Evolutionary conservation across 1,140 invertebrate genomes (phyloP), one percentile per base, ranked within the genome.

Genomic region (Solenopsis fugax): DNA sequence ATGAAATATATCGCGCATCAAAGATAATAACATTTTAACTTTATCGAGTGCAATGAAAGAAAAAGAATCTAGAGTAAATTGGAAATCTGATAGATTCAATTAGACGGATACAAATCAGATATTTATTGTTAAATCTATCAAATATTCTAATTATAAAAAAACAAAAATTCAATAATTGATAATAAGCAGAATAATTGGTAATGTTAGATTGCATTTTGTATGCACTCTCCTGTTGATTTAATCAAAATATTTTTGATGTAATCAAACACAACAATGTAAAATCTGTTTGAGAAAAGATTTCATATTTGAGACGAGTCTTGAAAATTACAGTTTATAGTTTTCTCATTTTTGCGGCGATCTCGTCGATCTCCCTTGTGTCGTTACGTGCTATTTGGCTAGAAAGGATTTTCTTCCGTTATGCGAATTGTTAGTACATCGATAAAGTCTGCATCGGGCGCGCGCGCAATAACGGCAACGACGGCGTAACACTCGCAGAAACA

Each of bases 381-480:
- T 6, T 37, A 37, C 21, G 5, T 21, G 13, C 18, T 37, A 37
- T 78, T 29, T 6, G 62, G 24, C 24, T 18, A 56, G 12, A 41
- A 37, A 41, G 24, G 13, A 54, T 37, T 41, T 67, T 67, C 62
- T 67, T 52, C 7, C 37, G 12, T 21, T 24, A 29, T 16, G 41
- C 24, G 64, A 81, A 16, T 81, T 54, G 48, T 69, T 69, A 80
- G 77, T 54, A n/a, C 34, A 80, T 80, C 62, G 78, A 82, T 72
- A 73, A 72, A 29, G 52, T 58, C 50, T 54, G 50, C 45, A 41
- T 56, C 13, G 41, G 29, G 29, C 24, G 41, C 34, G 54, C 21
- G 56, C 56, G 52, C 48, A 62, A 73, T 75, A 75, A 75, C 81
- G 54, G 21, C 82, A 45, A 73, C 56, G 58, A 73, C 56, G 34